These are phyloP conservation scores for Rhinopomastus cyanomelas DNA, from an alignment of 2,113 vertebrate species.

Conservation along the genomic window DNA sequence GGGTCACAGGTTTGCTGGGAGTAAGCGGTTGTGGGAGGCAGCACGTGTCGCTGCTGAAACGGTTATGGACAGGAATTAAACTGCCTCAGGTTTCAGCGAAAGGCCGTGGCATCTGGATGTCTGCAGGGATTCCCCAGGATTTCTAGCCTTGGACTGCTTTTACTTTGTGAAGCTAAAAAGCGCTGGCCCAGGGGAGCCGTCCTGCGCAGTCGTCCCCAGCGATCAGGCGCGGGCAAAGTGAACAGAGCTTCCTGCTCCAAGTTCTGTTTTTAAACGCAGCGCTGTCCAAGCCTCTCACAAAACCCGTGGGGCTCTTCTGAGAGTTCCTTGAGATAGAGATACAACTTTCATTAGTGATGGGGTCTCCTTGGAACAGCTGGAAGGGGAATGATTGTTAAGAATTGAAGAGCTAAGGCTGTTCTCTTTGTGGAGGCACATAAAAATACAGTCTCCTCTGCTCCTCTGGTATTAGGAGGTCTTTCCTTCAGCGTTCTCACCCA, in stretches of 20 bases:
- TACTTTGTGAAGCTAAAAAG: neutral
- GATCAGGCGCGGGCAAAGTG: neutral
- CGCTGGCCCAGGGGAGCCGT: neutral
- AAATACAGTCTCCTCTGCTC: neutral
- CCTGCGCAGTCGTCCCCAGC: neutral
- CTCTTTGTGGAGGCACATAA: neutral
- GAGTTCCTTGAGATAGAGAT: neutral
- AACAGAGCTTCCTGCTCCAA: neutral
- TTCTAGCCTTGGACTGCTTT: neutral
- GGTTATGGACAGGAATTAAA: neutral
- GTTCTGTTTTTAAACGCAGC: neutral
- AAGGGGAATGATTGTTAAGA: neutral
- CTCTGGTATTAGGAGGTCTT: neutral
- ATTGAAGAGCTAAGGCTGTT: neutral
- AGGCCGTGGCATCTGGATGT: neutral
- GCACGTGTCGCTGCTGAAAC: neutral
- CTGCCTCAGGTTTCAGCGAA: neutral
- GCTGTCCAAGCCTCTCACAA: neutral
- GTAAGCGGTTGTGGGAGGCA: neutral
- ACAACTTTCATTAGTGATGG: neutral
- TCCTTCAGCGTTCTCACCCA: neutral
- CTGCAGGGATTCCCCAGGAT: neutral
- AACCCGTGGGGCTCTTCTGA: neutral
- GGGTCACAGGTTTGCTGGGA: slow-evolving; percentile 27
- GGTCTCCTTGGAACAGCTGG: neutral